Base-by-base conservation (phyloP, 2,888 invertebrate species). In the Lepetodrilus schrolli region DNA sequence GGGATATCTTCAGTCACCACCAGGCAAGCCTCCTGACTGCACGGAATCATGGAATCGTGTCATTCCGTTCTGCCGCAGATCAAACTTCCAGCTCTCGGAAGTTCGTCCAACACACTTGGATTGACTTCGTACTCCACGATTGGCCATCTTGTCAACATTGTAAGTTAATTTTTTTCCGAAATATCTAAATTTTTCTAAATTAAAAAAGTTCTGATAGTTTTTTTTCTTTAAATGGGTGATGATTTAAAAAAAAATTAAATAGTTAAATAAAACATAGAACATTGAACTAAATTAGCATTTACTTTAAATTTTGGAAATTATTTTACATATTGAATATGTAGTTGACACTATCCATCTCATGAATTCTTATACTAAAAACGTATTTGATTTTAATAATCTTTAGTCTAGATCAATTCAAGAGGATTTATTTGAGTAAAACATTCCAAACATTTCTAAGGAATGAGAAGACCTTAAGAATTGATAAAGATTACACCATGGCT, bases 41-140 rank as follows among this genome's bases (percentile, higher is more conserved):
- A 26, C 26, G 47, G 48, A 68, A 83, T 83, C n/a, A n/a, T n/a
- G 83, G 83, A 83, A 83, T 82, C 82, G 81, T 82, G 83, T 83
- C 82, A 80, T 83, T 82, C 83, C 78, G 78, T 80, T 78, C 78
- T 78, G 78, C 80, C 76, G 37, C 78, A 76, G 73, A 73, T 80
- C 58, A 50, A 51, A 50, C 50, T 51, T 38, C 37, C 70, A 49
- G 50, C 51, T 51, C 51, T 50, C 23, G 49, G 70, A 51, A 49
- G 70, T 51, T 51, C 70, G 34, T 49, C 49, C 70, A 51, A 30
- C 34, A 37, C 50, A 10, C 73, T 71, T 73, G 73, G 72, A 48
- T 71, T 73, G 30, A 74, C 77, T 49, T 66, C 71, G 26, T 78
- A 83, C 78, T 82, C 81, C 74, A 81, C 83, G 72, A 78, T 83